phyloP scores from a whole-genome alignment of 2,797 vertebrate genomes.

The Falco concolor region DNA sequence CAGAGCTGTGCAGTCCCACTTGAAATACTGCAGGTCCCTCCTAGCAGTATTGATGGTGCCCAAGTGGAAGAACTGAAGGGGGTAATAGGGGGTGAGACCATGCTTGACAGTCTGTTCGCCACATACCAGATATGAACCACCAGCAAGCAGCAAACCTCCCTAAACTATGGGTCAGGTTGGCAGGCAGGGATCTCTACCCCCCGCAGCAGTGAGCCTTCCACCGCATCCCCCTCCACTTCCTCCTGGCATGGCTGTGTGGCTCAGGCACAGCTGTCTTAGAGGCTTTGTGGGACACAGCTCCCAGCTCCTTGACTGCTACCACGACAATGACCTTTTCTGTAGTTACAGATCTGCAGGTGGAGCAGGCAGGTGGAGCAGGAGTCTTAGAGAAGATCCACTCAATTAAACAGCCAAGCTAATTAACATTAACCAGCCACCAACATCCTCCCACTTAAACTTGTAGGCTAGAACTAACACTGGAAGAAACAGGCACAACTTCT shows the following conservation, averaged over 20 bases:
- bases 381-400: background rate
- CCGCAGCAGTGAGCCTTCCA: background rate
- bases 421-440: background rate
- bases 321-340: background rate
- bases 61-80: background rate
- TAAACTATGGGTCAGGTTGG: background rate
- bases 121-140: background rate
- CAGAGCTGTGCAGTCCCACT: background rate
- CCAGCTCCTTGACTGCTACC: background rate
- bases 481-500: background rate
- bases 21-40: background rate
- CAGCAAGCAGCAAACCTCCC: background rate
- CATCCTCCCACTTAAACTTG: background rate
- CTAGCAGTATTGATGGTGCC: background rate
- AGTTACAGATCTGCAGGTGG: background rate
- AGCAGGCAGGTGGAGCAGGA: background rate
- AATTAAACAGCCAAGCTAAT: background rate
- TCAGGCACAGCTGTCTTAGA: background rate
- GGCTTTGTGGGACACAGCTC: background rate
- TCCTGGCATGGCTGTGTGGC: background rate
- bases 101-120: background rate
- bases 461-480: background rate
- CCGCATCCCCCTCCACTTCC: background rate
- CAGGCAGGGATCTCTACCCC: background rate
- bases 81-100: background rate